Base-by-base conservation (phyloP, 2,888 invertebrate species). In the Nymphalis urticae region DNA sequence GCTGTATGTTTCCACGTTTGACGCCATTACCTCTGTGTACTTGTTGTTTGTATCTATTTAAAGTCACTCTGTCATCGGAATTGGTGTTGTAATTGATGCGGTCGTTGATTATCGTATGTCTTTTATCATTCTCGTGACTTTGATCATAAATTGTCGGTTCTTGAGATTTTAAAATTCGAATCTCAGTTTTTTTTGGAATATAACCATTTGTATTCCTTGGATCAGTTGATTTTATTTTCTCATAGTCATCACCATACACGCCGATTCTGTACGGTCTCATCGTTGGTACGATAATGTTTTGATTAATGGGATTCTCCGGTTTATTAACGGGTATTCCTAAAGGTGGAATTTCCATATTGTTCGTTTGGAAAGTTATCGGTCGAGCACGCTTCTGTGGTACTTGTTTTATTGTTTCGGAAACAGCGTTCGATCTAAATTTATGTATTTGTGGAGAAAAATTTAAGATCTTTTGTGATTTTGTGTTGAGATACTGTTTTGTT, bases 321-420 rank as follows among this genome's bases (percentile, higher is more conserved):
- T 85, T 82, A 8, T 80, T 69, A 50, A 89, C 71, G 19, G 83
- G 81, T 61, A 92, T 77, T 10, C 81, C 80, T 32, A 92, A 70
- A 2, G 90, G 90, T 24, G 85, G 81, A 66, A 92, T 83, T 75
- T 87, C 86, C 10, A 80, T 75, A 1, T 82, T 82, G 75, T 92
- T 88, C 0, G 90, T 90, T 75, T 92, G 92, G 71, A 90, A 79
- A 48, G 84, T 87, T 48, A 84, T 79, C 0, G 88, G 77, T 16
- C 54, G 50, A 27, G 53, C 50, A 32, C 54, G n/a, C 62, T 60
- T 70, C 17, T 36, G 27, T 3, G 62, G 54, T 19, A 59, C 48
- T 36, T 62, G 42, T 64, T 19, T 59, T 32, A 58, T 10, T 9
- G 51, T 9, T 32, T 24, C 50, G 16, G 62, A 21, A 54, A 54